Percentiles rank a stretch among this genome's conserved stretches.
These are phyloP conservation scores for Macrophya alboannulata DNA, from an alignment of 2,888 invertebrate genomes.

Conservation along the genomic window DNA sequence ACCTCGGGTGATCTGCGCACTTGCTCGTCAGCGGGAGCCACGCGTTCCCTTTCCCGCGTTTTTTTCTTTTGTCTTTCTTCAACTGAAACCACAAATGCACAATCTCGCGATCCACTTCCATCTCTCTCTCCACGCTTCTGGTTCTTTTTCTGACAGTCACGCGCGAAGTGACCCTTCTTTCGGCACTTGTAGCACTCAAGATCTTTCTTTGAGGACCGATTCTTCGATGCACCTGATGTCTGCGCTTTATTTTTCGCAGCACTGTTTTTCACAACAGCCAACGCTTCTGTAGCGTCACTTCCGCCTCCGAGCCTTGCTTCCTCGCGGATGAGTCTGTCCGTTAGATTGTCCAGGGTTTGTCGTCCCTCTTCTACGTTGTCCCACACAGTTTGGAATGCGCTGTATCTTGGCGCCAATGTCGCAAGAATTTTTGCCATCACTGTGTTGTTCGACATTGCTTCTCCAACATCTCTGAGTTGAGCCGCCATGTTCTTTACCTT, in stretches of 20 bases:
- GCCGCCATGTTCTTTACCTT: too few relatives aligned
- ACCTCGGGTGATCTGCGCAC: constrained; percentile 1
- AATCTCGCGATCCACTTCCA: constrained; percentile 34
- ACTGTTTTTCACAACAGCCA: background rate
- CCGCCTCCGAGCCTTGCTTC: background rate
- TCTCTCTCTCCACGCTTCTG: constrained; percentile 53
- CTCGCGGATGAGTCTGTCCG: constrained; percentile 55
- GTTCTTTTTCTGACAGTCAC: constrained; percentile 59
- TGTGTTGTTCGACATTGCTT: too few relatives aligned
- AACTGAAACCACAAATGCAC: constrained; percentile 53
- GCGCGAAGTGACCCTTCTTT: constrained; percentile 29
- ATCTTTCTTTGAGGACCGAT: background rate
- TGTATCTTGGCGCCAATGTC: constrained; percentile 55
- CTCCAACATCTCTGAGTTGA: too few relatives aligned
- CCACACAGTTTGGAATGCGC: constrained; percentile 51
- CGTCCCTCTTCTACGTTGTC: constrained; percentile 23
- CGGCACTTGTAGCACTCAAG: background rate
- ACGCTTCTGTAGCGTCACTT: background rate
- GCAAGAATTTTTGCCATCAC: constrained; percentile 58
- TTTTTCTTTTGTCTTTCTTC: background rate
- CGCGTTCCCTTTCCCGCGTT: background rate
- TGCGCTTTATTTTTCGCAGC: background rate
- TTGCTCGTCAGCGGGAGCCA: background rate
- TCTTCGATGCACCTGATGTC: background rate
- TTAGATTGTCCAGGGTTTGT: constrained; percentile 48